These are phyloP conservation scores for Rhinolophus sinicus DNA, from an alignment of 2,113 vertebrate genomes.

Conservation along the genomic window DNA sequence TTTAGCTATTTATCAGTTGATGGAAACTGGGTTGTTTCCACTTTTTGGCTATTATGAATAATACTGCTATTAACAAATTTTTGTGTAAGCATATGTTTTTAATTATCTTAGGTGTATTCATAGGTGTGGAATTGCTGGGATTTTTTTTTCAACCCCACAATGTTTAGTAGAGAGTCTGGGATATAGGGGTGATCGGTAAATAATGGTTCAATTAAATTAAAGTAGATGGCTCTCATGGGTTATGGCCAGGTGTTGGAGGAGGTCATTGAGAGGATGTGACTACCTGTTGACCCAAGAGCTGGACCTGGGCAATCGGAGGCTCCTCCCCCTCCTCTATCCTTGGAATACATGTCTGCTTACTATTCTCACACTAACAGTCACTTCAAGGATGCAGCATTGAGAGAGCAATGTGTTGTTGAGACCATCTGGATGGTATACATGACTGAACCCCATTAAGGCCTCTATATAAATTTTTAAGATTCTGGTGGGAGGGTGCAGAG, in stretches of 20 bases:
- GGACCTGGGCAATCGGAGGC: neutral
- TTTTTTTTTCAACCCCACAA: neutral
- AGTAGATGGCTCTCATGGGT: neutral
- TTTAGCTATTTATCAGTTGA: neutral
- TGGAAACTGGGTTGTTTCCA: neutral
- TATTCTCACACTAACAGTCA: neutral
- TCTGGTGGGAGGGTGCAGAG: neutral
- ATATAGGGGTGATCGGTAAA: neutral
- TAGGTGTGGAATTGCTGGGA: neutral
- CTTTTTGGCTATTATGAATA: neutral
- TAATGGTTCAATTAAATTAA: neutral
- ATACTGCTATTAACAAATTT: neutral
- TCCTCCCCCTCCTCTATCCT: neutral
- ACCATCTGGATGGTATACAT: neutral
- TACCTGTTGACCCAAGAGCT: neutral
- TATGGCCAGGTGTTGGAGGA: neutral
- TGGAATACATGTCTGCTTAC: neutral
- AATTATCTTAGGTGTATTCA: neutral
- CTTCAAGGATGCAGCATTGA: neutral
- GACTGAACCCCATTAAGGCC: neutral
- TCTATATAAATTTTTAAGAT: neutral
- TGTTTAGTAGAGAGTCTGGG: neutral
- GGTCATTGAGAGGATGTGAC: neutral
- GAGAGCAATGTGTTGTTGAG: neutral
- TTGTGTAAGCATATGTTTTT: constrained; percentile 19